A percentile compares a stretch with the other conserved stretches of the same genome.
Evolutionary conservation across 2,888 invertebrate species (phyloP).

Genomic region (Ernsta delagoae): DNA sequence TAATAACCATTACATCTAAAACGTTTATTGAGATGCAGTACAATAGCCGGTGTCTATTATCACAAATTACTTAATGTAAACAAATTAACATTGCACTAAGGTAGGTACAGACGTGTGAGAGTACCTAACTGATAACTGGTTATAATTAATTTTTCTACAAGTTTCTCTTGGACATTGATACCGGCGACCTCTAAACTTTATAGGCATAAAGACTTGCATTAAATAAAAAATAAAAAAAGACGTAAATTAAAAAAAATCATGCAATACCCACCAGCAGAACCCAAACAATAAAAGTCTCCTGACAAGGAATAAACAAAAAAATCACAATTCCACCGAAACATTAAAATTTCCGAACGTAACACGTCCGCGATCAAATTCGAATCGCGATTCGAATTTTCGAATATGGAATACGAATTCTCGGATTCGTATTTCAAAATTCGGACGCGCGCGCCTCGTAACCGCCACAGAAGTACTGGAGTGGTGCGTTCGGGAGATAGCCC

Average conservation of each 20-base stretch:
- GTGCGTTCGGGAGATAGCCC: slow-evolving; percentile 62
- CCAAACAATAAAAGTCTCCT: slow-evolving; percentile 31
- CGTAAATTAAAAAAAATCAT: slow-evolving; percentile 10
- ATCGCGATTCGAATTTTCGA: slow-evolving; percentile 43
- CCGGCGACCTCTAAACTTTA: neutral
- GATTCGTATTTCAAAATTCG: slow-evolving; percentile 45
- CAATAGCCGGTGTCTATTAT: slow-evolving; percentile 21
- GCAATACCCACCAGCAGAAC: slow-evolving; percentile 36
- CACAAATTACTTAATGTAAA: slow-evolving; percentile 23
- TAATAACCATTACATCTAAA: no score
- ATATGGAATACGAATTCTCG: slow-evolving; percentile 48
- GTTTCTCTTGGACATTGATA: slow-evolving; percentile 10
- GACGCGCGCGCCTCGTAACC: slow-evolving; percentile 66
- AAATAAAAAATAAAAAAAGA: neutral
- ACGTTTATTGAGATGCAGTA: no score
- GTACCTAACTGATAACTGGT: slow-evolving; percentile 14
- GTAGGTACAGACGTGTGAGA: slow-evolving; percentile 14
- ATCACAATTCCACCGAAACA: slow-evolving; percentile 35
- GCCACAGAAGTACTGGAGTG: slow-evolving; percentile 57
- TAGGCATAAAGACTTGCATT: neutral
- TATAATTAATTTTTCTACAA: slow-evolving; percentile 24
- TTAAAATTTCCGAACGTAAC: slow-evolving; percentile 7
- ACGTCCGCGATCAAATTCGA: slow-evolving; percentile 34
- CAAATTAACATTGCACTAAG: slow-evolving; percentile 32
- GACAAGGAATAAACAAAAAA: slow-evolving; percentile 1